A percentile compares a stretch with the other conserved stretches of the same genome.
Conservation (phyloP, 2,113 vertebrate genomes). For the Corythornis cristatus region DNA sequence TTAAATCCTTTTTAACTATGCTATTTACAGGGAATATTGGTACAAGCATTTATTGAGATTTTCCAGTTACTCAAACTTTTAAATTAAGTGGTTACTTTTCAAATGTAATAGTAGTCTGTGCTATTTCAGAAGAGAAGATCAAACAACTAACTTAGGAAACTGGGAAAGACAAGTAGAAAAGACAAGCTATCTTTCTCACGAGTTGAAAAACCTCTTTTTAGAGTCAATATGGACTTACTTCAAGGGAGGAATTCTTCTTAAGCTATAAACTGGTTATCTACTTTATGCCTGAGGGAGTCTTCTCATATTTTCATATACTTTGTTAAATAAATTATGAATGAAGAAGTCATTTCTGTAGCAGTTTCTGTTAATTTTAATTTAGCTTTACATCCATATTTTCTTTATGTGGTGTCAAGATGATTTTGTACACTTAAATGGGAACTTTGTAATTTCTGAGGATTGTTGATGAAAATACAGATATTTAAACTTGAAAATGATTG, state of each 20-base stretch:
- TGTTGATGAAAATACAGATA: neutral
- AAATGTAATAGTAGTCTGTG: neutral
- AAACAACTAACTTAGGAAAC: neutral
- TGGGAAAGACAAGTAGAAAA: neutral
- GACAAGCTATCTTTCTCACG: neutral
- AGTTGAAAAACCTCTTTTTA: slow-evolving; percentile 7
- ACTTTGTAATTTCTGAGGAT: slow-evolving; percentile 3
- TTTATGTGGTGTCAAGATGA: neutral
- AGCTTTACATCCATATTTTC: neutral
- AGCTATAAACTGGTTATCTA: slow-evolving; percentile 20
- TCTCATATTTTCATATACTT: neutral
- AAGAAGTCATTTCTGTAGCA: neutral
- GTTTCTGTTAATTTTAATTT: neutral
- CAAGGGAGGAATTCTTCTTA: slow-evolving; percentile 12
- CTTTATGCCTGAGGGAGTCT: slow-evolving; percentile 7
- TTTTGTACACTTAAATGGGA: neutral
- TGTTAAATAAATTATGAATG: slow-evolving; percentile 7
- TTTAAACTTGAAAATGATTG: neutral
- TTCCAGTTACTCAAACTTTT: slow-evolving; percentile 69
- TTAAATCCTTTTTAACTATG: neutral
- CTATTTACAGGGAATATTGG: slow-evolving; percentile 27
- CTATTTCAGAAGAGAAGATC: neutral
- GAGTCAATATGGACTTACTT: neutral
- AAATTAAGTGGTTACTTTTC: slow-evolving; percentile 55
- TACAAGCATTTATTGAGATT: slow-evolving; percentile 50